These are phyloP conservation scores for Ophion slaviceki DNA, from an alignment of 2,888 invertebrate species.

Conservation along the genomic window DNA sequence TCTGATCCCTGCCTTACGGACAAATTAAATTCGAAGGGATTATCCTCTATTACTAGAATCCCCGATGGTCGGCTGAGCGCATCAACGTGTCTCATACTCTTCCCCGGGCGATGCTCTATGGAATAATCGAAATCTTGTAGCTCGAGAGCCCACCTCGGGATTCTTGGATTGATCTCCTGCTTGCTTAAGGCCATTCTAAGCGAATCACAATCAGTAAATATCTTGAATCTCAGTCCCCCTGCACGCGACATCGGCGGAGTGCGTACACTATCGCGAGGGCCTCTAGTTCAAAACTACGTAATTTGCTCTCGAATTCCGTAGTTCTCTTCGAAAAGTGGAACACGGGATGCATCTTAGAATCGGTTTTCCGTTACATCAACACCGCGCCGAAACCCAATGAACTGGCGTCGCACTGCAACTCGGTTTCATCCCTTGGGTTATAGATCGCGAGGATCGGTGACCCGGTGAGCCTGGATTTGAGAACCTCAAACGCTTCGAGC, in stretches of 20 bases:
- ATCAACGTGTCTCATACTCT: constrained; percentile 71
- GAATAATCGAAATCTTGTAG: no score
- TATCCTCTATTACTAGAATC: constrained; percentile 49
- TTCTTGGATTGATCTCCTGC: no score
- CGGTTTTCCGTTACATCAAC: constrained; percentile 73
- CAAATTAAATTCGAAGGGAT: constrained; percentile 47
- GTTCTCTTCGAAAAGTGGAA: constrained; percentile 75
- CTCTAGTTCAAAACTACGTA: no score
- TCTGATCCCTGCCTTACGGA: constrained; percentile 37
- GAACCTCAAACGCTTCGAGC: constrained; percentile 63
- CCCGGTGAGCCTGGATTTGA: constrained; percentile 62
- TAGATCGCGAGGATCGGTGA: constrained; percentile 62
- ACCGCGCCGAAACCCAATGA: constrained; percentile 74
- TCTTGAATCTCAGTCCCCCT: no score
- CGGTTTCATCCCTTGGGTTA: no score
- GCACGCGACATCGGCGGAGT: no score
- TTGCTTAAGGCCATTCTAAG: no score
- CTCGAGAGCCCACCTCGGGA: no score
- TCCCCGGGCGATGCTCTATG: no score
- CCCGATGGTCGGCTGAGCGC: constrained; percentile 66
- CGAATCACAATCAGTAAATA: no score
- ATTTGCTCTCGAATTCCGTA: constrained; percentile 59
- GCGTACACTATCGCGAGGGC: no score
- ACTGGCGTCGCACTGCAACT: constrained; percentile 76
- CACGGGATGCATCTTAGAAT: constrained; percentile 71